Base-by-base conservation (phyloP, 2,888 invertebrate genomes). In the Malthinus flaveolus region DNA sequence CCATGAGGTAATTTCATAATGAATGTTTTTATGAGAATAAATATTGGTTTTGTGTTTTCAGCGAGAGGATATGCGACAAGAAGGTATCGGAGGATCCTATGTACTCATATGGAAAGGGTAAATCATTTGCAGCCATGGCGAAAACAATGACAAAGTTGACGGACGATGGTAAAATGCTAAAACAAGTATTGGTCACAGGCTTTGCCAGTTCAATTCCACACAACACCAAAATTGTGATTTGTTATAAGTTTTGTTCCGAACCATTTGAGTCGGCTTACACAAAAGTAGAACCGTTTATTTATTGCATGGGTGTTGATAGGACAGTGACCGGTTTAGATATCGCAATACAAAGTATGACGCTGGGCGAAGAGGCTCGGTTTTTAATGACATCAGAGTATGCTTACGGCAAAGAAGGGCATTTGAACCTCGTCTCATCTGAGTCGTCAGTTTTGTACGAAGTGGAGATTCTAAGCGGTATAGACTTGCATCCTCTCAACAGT, bases 331-430 rank as follows among this genome's bases (percentile, higher is more conserved):
- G 95, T 0, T 75, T 94, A 8, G 87, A 89, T 64, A 76, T 86
- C 4, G 92, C 87, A 0, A 81, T 95, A 6, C 75, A 80, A 49
- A 85, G 90, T 0, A 95, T 96, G 95, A 78, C 83, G 66, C 84
- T 87, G n/a, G 86, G 86, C 39, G 96, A 96, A 78, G 81, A 86
- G 59, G 82, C 95, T 0, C 80, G 89, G 49, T 94, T 95, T 75
- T 76, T 94, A 0, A 82, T 95, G 15, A 82, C 86, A 5, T 87
- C 90, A 47, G 79, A 87, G 59, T 84, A 89, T 59, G 90, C 91
- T 56, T 95, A 86, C 77, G 90, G 90, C 1, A 81, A 83, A 66
- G 67, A 87, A 66, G 95, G 95, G 0, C 87, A 90, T 64, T 85
- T 89, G 9, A 91, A 92, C 0, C 82, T 92, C 58, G 88, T 96